A percentile compares a stretch with the other conserved stretches of the same genome.
Evolutionary conservation across 1,140 invertebrate genomes (phyloP).

Genomic region (Dryas iulia): DNA sequence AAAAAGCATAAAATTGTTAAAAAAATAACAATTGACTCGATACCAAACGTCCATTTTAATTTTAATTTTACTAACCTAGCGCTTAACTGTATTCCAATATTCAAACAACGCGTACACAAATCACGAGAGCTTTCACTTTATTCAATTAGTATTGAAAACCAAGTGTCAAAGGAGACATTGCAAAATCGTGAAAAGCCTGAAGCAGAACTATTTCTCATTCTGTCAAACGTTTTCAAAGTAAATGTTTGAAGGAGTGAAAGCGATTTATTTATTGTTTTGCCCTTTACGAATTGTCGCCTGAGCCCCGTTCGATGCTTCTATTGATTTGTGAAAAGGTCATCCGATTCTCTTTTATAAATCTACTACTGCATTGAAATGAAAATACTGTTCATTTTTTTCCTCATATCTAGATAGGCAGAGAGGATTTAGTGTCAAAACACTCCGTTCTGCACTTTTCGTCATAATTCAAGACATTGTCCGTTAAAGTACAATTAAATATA

Average conservation of each 20-base stretch:
- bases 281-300: conserved; percentile 3
- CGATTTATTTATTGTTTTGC: conserved; percentile 24
- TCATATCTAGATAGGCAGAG: too few relatives aligned
- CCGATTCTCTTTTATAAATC: background rate
- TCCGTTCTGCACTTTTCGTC: too few relatives aligned
- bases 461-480: too few relatives aligned
- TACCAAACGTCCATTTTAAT: too few relatives aligned
- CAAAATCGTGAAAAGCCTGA: conserved; percentile 8
- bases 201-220: conserved; percentile 26
- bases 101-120: background rate
- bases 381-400: too few relatives aligned
- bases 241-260: conserved; percentile 25
- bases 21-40: background rate
- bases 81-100: too few relatives aligned
- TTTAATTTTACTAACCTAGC: too few relatives aligned
- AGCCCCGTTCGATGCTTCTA: conserved; percentile 2
- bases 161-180: background rate
- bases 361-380: too few relatives aligned
- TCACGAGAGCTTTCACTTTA: background rate
- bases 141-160: conserved; percentile 16
- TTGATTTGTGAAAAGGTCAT: conserved; percentile 7
- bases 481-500: too few relatives aligned
- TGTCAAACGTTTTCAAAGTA: conserved; percentile 18
- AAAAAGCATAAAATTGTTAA: too few relatives aligned
- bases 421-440: too few relatives aligned